phyloP scores from a whole-genome alignment of 2,113 vertebrate genomes.

The Ailuropoda melanoleuca region DNA sequence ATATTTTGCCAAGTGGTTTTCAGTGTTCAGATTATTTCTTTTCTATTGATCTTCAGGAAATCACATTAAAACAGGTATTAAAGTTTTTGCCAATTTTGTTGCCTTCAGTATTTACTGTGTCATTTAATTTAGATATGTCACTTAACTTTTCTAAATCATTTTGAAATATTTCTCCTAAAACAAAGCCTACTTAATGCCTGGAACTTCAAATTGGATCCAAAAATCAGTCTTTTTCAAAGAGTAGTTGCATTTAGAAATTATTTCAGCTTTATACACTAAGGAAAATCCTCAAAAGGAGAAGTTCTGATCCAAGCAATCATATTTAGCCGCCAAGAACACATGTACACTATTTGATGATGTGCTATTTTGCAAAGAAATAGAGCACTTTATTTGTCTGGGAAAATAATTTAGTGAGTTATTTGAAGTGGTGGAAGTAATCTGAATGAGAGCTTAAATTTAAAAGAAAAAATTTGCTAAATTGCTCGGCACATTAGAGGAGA shows the following conservation, averaged over 20 bases:
- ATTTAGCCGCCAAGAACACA: background rate
- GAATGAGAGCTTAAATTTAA: background rate
- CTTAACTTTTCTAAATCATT: background rate
- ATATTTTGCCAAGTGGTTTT: background rate
- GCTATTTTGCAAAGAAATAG: background rate
- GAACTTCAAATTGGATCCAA: background rate
- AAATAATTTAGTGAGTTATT: slow-evolving; percentile 8
- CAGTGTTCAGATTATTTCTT: background rate
- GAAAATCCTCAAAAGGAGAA: background rate
- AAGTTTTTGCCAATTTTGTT: background rate
- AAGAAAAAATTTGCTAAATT: background rate
- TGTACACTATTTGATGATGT: background rate
- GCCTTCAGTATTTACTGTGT: background rate
- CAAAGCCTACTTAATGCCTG: background rate
- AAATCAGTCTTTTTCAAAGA: background rate
- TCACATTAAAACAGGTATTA: background rate
- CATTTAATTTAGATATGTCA: background rate
- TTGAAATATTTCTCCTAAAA: background rate
- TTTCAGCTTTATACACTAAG: background rate
- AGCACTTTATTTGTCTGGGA: background rate
- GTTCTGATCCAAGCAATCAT: background rate
- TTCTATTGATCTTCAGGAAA: background rate
- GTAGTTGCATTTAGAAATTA: background rate
- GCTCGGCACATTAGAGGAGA: background rate
- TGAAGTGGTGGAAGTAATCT: background rate